Conservation (phyloP, 2,797 vertebrate genomes). For the Chromobotia macracanthus region DNA sequence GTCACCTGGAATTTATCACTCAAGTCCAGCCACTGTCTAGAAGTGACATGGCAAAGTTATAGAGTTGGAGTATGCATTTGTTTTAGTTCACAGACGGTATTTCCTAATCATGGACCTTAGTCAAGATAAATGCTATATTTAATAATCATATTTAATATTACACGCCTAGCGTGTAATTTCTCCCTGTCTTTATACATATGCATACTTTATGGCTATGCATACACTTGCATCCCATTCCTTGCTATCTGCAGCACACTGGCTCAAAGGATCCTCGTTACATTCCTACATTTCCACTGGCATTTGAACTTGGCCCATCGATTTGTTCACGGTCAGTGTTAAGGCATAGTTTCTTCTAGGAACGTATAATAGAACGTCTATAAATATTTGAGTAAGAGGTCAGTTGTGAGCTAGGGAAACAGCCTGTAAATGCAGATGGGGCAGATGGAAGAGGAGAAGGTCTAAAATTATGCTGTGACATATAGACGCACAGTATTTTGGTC, state of each 20-base stretch:
- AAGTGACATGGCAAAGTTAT: slow-evolving; percentile 57
- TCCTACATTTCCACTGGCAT: slow-evolving; percentile 73
- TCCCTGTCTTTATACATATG: slow-evolving; percentile 69
- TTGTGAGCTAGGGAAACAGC: slow-evolving; percentile 56
- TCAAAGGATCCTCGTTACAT: slow-evolving; percentile 70
- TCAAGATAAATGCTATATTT: too few species aligned
- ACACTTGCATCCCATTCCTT: slow-evolving; percentile 69
- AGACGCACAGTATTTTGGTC: too few species aligned
- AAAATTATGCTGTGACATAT: too few species aligned
- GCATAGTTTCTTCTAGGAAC: slow-evolving; percentile 74
- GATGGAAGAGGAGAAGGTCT: not conserved
- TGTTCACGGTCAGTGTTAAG: slow-evolving; percentile 64
- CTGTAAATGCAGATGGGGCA: slow-evolving; percentile 55
- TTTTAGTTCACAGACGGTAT: slow-evolving; percentile 15
- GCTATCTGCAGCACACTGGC: slow-evolving; percentile 54
- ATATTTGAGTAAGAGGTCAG: slow-evolving; percentile 80
- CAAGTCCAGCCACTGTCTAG: slow-evolving; percentile 43
- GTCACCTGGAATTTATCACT: slow-evolving; percentile 79
- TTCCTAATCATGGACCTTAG: not conserved
- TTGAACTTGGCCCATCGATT: slow-evolving; percentile 77
- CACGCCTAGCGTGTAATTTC: slow-evolving; percentile 52
- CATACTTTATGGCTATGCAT: slow-evolving; percentile 74
- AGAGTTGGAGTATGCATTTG: slow-evolving; percentile 60
- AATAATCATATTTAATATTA: too few species aligned
- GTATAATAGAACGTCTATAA: slow-evolving; percentile 77